These are phyloP conservation scores for Neostethus bicornis DNA, from an alignment of 2,797 vertebrate genomes.

Conservation along the genomic window DNA sequence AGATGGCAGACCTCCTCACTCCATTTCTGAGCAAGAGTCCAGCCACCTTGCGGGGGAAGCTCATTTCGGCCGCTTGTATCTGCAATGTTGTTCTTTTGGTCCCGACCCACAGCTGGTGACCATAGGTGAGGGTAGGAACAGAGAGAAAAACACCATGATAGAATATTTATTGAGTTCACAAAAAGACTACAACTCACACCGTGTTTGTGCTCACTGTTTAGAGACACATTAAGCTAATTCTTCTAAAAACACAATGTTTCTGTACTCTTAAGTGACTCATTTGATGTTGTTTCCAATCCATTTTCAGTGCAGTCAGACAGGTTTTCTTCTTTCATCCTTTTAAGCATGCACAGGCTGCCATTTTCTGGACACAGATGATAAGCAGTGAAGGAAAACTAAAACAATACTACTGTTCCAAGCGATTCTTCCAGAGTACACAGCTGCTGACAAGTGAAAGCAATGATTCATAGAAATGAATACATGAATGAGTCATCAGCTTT, in stretches of 20 bases:
- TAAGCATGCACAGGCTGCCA: conserved; percentile 49
- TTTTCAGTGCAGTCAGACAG: conserved; percentile 19
- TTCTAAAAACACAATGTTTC: conserved; percentile 18
- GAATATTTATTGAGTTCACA: not conserved
- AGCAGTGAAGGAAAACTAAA: conserved; percentile 58
- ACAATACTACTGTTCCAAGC: conserved; percentile 73
- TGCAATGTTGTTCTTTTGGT: too few species aligned
- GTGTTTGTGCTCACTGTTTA: conserved; percentile 7
- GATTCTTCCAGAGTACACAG: conserved; percentile 59
- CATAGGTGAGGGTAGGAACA: too few species aligned
- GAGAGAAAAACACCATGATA: too few species aligned
- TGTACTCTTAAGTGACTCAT: conserved; percentile 23
- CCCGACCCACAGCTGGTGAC: too few species aligned
- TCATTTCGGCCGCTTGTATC: too few species aligned
- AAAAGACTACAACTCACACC: not conserved
- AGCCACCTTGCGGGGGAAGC: too few species aligned
- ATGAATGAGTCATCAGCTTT: conserved; percentile 89
- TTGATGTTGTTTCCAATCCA: conserved; percentile 17
- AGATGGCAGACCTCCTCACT: too few species aligned
- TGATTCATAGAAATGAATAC: conserved; percentile 78
- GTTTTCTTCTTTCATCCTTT: conserved; percentile 45
- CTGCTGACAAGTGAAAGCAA: conserved; percentile 79
- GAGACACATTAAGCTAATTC: conserved; percentile 12
- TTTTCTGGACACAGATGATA: conserved; percentile 68
- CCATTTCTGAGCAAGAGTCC: too few species aligned